These are phyloP conservation scores for Varanus salvator DNA, from an alignment of 2,113 vertebrate genomes.

Conservation along the genomic window DNA sequence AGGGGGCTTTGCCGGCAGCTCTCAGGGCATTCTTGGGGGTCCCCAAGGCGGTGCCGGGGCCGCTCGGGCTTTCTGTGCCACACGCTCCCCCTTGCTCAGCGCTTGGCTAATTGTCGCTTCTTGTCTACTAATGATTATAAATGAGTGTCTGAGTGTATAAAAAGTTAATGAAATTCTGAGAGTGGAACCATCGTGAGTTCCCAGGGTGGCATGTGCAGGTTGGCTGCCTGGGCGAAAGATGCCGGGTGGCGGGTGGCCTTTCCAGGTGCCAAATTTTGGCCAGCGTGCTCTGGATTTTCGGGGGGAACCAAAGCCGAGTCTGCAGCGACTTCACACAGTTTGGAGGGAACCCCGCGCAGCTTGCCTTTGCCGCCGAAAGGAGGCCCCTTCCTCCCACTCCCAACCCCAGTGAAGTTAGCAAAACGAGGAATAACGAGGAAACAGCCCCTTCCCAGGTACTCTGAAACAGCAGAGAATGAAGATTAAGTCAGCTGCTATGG, in stretches of 20 bases:
- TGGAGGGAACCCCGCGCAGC: constrained; percentile 44
- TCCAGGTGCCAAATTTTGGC: constrained; percentile 73
- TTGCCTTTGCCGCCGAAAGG: background rate
- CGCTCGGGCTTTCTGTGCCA: constrained; percentile 22
- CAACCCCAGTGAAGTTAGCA: background rate
- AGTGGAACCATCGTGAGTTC: constrained; percentile 70
- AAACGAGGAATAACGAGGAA: background rate
- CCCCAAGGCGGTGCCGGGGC: fast-evolving
- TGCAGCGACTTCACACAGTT: constrained; percentile 41
- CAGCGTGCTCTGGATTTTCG: constrained; percentile 43
- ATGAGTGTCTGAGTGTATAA: constrained; percentile 70
- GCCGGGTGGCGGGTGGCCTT: constrained; percentile 57
- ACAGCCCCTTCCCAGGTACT: background rate
- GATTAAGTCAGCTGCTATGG: background rate
- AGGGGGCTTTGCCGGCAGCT: background rate
- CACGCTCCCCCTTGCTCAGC: constrained; percentile 53
- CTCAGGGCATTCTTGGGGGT: fast-evolving
- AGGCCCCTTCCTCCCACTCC: background rate
- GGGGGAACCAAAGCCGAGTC: constrained; percentile 27
- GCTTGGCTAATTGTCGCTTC: constrained; percentile 71
- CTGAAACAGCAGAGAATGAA: background rate
- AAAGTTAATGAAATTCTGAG: constrained; percentile 75
- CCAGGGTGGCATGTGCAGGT: constrained; percentile 71
- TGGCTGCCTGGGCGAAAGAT: constrained; percentile 66
- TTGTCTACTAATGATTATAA: constrained; percentile 76